Conservation (phyloP, 2,113 vertebrate genomes). For the Andinoacara biseriatus region DNA sequence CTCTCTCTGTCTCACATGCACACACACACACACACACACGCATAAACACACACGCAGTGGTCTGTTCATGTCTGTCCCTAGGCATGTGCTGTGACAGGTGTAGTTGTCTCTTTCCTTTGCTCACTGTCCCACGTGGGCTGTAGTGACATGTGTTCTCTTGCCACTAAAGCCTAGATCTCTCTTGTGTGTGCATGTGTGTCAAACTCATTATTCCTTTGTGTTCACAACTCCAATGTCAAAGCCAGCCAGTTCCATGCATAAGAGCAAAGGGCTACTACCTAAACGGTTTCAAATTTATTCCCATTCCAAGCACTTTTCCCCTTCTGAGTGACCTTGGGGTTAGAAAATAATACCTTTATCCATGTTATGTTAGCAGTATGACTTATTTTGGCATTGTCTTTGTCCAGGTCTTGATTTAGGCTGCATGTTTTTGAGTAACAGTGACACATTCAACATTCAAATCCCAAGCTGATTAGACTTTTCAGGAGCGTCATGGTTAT, state of each 20-base stretch:
- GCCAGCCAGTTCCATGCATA: background rate
- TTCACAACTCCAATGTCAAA: slow-evolving; percentile 32
- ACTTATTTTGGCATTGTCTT: background rate
- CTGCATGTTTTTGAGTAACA: background rate
- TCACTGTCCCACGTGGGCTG: slow-evolving; percentile 74
- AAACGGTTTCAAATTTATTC: background rate
- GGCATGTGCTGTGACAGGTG: slow-evolving; percentile 79
- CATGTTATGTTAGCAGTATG: background rate
- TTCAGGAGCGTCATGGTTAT: background rate
- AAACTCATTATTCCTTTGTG: slow-evolving; percentile 31
- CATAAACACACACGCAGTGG: slow-evolving; percentile 7
- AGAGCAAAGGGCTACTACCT: slow-evolving; percentile 6
- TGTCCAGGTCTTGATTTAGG: background rate
- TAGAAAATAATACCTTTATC: background rate
- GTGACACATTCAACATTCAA: background rate
- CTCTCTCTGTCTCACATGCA: background rate
- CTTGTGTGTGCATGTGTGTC: slow-evolving; percentile 8
- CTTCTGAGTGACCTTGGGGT: background rate
- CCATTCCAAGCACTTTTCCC: background rate
- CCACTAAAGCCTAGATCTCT: slow-evolving; percentile 56
- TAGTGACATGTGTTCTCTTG: slow-evolving; percentile 79
- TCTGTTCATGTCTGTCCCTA: slow-evolving; percentile 64
- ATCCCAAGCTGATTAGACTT: background rate
- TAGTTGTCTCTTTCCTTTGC: slow-evolving; percentile 77
- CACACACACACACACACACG: background rate